Evolutionary conservation across 2,797 vertebrate species (phyloP).

Genomic region (Etheostoma perlongum): DNA sequence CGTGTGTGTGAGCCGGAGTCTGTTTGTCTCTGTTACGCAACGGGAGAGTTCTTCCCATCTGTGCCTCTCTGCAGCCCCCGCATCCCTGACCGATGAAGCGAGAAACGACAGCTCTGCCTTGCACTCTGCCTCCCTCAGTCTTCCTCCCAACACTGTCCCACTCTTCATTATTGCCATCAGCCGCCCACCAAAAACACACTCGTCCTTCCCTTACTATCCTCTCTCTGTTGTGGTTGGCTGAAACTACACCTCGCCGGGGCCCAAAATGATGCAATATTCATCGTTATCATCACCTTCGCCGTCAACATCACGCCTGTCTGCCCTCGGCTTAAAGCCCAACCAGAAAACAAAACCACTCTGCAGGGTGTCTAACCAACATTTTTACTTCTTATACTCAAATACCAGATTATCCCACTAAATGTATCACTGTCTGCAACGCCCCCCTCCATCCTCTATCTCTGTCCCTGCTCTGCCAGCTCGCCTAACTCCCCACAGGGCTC

Average conservation of each 20-base stretch:
- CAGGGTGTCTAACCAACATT: constrained; percentile 65
- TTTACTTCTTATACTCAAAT: constrained; percentile 61
- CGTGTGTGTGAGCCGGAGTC: constrained; percentile 37
- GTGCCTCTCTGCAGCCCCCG: constrained; percentile 78
- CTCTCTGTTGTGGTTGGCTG: constrained; percentile 1
- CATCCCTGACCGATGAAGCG: constrained; percentile 79
- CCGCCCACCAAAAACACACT: constrained; percentile 43
- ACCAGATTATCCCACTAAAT: constrained; percentile 75
- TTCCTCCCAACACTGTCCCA: constrained; percentile 66
- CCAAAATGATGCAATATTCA: constrained; percentile 28
- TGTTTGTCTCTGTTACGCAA: constrained; percentile 81
- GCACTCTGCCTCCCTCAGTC: constrained; percentile 71
- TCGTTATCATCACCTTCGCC: constrained; percentile 22
- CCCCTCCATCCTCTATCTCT: constrained; percentile 23
- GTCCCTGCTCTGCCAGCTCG: constrained; percentile 53
- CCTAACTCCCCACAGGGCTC: constrained; percentile 71
- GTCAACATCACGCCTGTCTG: constrained; percentile 42
- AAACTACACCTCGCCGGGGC: not conserved
- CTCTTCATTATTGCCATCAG: constrained; percentile 65
- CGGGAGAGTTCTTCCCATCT: constrained; percentile 84
- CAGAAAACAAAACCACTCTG: constrained; percentile 52
- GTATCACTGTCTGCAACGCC: constrained; percentile 40
- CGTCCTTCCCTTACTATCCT: constrained; percentile 8
- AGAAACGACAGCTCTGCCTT: constrained; percentile 80
- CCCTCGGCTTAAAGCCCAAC: constrained; percentile 44